Base-by-base conservation (phyloP, 2,888 invertebrate genomes). In the Drosophila mimica region DNA sequence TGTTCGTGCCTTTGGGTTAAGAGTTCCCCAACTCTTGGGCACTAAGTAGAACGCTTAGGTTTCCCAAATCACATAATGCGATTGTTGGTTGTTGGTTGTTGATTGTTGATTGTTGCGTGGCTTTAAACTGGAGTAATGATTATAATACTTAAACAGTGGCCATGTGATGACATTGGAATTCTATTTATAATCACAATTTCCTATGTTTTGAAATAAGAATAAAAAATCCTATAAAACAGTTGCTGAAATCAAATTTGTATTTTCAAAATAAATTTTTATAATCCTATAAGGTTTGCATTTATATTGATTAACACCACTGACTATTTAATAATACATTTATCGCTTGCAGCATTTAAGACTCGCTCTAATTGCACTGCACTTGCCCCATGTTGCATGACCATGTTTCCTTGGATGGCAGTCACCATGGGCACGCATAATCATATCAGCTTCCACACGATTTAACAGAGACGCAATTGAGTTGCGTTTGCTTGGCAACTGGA, bases 361-460 rank as follows among this genome's bases (percentile, higher is more conserved):
- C 4, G 36, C 60, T 60, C 83, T 82, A 82, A 85, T 85, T 82
- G 83, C n/a, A 2, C 68, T 82, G 81, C 66, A 77, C 67, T 74
- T 60, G 62, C 66, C 46, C 56, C 60, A 58, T 61, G 67, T 62
- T 78, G 60, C 76, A 69, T 69, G 64, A 62, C 61, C 53, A 66
- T 43, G 30, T 17, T 20, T 59, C 25, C 57, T 8, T 30, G 36
- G 28, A 68, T 70, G 76, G 81, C 60, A 62, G 52, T 57, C 31
- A 43, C 78, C 65, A 77, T 76, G 77, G 73, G 38, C 73, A 85
- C 81, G 74, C 90, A 91, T 92, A 93, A 93, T 93, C 92, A 91
- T 91, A 92, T 93, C 92, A 91, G 89, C 88, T 93, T 93, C 92
- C 91, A 84, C 89, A 87, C 93, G 92, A 93, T 93, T 93, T 90